phyloP scores from a whole-genome alignment of 2,797 vertebrate species.

The Tarsius wallacei region DNA sequence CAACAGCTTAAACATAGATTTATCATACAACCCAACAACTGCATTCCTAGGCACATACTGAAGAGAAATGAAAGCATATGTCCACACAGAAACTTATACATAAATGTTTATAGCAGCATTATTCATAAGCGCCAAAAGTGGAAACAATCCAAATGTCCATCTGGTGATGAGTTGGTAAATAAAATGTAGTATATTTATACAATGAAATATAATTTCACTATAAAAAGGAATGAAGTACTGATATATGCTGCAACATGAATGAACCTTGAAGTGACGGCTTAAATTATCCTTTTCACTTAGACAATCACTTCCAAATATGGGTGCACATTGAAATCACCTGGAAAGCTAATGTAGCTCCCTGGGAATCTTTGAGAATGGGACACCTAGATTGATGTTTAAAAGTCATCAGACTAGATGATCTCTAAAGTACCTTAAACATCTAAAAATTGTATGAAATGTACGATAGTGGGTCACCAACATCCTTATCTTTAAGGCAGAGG shows the following conservation, averaged over 20 bases:
- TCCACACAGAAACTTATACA: not conserved
- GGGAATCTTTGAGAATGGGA: not conserved
- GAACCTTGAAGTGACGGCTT: conserved; percentile 6
- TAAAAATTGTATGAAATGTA: conserved; percentile 50
- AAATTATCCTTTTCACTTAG: conserved; percentile 50
- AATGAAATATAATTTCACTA: no score
- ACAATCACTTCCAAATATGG: conserved; percentile 22
- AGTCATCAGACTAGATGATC: conserved; percentile 35
- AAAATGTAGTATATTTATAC: no score
- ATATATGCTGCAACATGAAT: not conserved
- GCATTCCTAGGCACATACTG: not conserved
- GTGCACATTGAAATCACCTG: not conserved
- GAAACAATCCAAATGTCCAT: not conserved
- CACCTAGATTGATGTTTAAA: conserved; percentile 48
- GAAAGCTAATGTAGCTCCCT: not conserved
- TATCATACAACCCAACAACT: not conserved
- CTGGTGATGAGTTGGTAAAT: not conserved
- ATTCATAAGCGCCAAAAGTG: not conserved
- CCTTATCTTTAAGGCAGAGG: conserved; percentile 30
- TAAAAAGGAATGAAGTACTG: no score
- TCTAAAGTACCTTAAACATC: conserved; percentile 5
- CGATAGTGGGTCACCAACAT: not conserved
- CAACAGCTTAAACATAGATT: not conserved
- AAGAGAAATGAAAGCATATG: not conserved
- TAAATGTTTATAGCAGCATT: not conserved